Base-by-base conservation (phyloP, 2,888 invertebrate species). In the Pseudolycoriella hygida region DNA sequence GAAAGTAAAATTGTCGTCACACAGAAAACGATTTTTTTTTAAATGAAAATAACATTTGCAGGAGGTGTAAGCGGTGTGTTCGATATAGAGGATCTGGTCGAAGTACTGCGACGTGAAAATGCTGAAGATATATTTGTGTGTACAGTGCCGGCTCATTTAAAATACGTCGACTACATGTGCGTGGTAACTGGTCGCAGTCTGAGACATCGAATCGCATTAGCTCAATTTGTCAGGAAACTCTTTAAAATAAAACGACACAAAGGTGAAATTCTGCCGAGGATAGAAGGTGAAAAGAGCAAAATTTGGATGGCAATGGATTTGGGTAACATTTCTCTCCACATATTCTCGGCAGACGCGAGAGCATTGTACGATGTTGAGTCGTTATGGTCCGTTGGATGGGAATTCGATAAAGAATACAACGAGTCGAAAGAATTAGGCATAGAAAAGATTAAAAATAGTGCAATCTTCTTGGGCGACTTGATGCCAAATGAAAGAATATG, bases 231-330 rank as follows among this genome's bases (percentile, higher is more conserved):
- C 0, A 69, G 80, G 48, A 80, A 73, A 58, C 71, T 83, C 39
- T 88, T 71, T 56, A 89, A 89, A 66, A 71, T 73, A 44, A 88
- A 87, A 59, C 70, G 72, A 34, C 41, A 61, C 18, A 61, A 68
- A 49, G 60, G 55, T 15, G 90, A 93, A 59, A 52, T 60, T 17
- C 66, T 84, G 54, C 84, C 90, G 0, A 74, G 68, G 55, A 72
- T 89, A 51, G 88, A 90, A 67, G 90, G 89, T 18, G 71, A 74
- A 59, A 66, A 72, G 43, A 79, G 78, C 11, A 72, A 72, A 43
- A 80, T 87, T 54, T 94, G 93, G 93, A 73, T 87, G 63, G 90
- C 90, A 17, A 57, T 94, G 59, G 93, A 94, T 69, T 70, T 93
- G 67, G 90, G 89, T 49, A 94, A 93, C 59, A 92, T 94, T 55